Base-by-base conservation (phyloP, 2,113 vertebrate genomes). In the Conger conger region DNA sequence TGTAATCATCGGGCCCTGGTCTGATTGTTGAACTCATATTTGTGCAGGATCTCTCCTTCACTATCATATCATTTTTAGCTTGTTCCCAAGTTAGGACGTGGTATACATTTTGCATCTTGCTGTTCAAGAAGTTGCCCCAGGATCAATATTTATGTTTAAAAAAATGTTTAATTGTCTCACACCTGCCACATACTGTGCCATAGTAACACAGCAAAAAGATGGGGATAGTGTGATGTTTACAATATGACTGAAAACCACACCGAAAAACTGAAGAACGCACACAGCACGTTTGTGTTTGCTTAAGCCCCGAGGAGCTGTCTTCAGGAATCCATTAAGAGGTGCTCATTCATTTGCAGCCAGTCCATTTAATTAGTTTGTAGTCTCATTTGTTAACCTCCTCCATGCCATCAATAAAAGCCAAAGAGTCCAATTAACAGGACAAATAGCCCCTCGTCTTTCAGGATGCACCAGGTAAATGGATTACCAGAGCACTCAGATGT, bases 351-450 rank as follows among this genome's bases (percentile, higher is more conserved):
- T 79, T 38, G 18, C 18, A 16, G 17, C 38, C 36, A 20, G 77
- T 3, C 30, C 30, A 37, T 79, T 79, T 18, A 36, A 73, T 73
- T 33, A 33, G 68, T 73, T 73, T 73, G 68, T 9, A 73, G 68
- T 73, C n/a, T 30, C 68, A 73, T 73, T 73, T 73, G 27, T 73
- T 73, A 40, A 42, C 35, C 38, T 8, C 78, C 38, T 79, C 38
- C 38, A 36, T 38, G 36, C 78, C 36, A 38, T 79, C 20, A 79
- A 79, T 79, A 42, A 42, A 79, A 36, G 1, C 16, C 15, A 79
- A 38, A 79, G 33, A 79, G 78, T 38, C 78, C 35, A 38, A 79
- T 79, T 79, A 40, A 40, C 78, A 79, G 36, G 36, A 79, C 78
- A 79, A 79, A 79, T 40, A 27, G 37, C 36, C 38, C 78, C 78